Base-by-base conservation (phyloP, 2,888 invertebrate genomes). In the Camptogramma bilineatum region DNA sequence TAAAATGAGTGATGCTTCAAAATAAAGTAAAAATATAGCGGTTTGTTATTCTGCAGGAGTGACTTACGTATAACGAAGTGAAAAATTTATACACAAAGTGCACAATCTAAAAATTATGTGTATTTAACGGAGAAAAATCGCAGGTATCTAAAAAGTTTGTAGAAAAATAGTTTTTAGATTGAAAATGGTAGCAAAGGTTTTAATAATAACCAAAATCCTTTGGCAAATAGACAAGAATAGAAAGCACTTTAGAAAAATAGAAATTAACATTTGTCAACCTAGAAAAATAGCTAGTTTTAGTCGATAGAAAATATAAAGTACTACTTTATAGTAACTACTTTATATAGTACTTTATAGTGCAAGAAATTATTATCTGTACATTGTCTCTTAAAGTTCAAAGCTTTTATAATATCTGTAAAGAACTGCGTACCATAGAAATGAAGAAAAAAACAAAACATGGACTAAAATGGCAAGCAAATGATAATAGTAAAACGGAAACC, bases 211-310 rank as follows among this genome's bases (percentile, higher is more conserved):
- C 39, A 48, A 60, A 52, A 48, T 34, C n/a, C 24, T 47, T 44
- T 64, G 18, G 56, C 16, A 48, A n/a, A n/a, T n/a, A n/a, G n/a
- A n/a, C n/a, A n/a, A n/a, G n/a, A n/a, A 10, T 57, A 63, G 48
- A 63, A n/a, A 16, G 64, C 64, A 64, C 58, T 50, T 56, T n/a
- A n/a, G n/a, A n/a, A 55, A 51, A 54, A 54, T 58, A 63, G 21
- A 42, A 21, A 46, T 17, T 58, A 44, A 53, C 21, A 34, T 5
- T 28, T 53, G 54, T 53, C 50, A 55, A 34, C 47, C 46, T 58
- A 58, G 51, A 54, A 28, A 17, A 51, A 42, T 44, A 24, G 8
- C 4, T 54, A 48, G 39, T 19, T 42, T 60, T 52, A 57, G 52
- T 18, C 16, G 46, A 62, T 53, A 44, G 16, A 34, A 52, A 51